Base-by-base conservation (phyloP, 2,888 invertebrate genomes). In the Spialia ferax region DNA sequence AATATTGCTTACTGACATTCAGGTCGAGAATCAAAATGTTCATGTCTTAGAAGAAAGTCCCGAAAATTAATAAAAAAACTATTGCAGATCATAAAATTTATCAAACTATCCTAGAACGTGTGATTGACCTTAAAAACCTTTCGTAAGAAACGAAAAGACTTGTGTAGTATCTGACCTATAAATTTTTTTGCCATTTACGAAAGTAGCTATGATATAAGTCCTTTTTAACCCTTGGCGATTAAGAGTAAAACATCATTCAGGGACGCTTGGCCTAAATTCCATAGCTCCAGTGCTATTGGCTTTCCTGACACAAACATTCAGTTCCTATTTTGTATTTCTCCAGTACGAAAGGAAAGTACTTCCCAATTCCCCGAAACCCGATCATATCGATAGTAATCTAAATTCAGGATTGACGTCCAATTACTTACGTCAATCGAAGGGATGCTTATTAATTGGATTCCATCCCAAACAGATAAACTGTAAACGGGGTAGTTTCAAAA, bases 401-500 rank as follows among this genome's bases (percentile, higher is more conserved):
- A 8, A 45, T 18, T n/a, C 18, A 45, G 18, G 45, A 45, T 45
- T 45, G 45, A 45, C 45, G 45, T 45, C 18, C 18, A 45, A 45
- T 42, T 42, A 42, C 42, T 42, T 42, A 42, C 38, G 38, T 35
- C 42, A 42, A 57, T 38, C 38, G 13, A 38, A 38, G 57, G 38
- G 20, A 15, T 35, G 1, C 8, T 59, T 59, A 42, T 42, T 42
- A 59, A 45, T 59, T n/a, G 5, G 45, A 59, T 45, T 18, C 45
- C 42, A 26, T 59, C 45, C 18, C 2, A 59, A 26, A 15, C 26
- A 20, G 22, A 38, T 57, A 59, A 59, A 45, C 59, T 45, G 45
- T 45, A 45, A 59, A 59, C 45, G 45, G 54, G 59, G n/a, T 45
- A 26, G 45, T 59, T 59, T 18, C 23, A 42, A 45, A 59, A 59